phyloP scores from a whole-genome alignment of 2,888 invertebrate genomes.

The Drosophila siamana region DNA sequence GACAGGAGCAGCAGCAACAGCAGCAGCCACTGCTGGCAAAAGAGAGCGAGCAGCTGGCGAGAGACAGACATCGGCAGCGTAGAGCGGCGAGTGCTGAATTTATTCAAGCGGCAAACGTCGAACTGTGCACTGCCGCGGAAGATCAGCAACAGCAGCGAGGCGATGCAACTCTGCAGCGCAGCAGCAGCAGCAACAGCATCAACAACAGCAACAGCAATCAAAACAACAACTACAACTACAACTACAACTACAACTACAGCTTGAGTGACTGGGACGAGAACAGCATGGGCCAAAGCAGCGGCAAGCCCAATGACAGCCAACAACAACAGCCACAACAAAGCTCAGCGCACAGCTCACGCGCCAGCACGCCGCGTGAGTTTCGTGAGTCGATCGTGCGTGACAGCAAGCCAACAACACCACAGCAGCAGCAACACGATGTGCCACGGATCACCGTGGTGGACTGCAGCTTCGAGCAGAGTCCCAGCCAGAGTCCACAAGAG shows the following conservation, averaged over 20 bases:
- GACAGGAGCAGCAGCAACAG: conserved; percentile 37
- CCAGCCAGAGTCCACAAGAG: conserved; percentile 33
- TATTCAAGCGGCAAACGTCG: conserved; percentile 76
- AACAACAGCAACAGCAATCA: conserved; percentile 57
- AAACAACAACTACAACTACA: conserved; percentile 34
- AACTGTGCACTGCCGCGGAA: conserved; percentile 64
- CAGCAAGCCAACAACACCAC: conserved; percentile 54
- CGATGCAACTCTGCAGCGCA: conserved; percentile 1
- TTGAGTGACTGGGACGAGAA: conserved; percentile 51
- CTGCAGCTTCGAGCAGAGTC: conserved; percentile 70
- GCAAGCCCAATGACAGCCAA: conserved; percentile 67
- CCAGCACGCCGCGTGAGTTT: conserved; percentile 75
- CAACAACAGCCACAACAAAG: conserved; percentile 3
- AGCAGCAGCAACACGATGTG: conserved; percentile 61
- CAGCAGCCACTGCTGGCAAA: conserved; percentile 23
- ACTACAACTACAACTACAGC: conserved; percentile 17
- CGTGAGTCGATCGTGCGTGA: conserved; percentile 75
- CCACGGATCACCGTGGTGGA: conserved; percentile 84
- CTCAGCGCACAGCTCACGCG: conserved; percentile 62
- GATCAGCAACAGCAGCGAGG: conserved; percentile 46
- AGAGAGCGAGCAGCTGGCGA: conserved; percentile 30
- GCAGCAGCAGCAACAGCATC: conserved; percentile 31
- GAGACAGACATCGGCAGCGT: conserved; percentile 15
- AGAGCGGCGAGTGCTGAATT: conserved; percentile 48
- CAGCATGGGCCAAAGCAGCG: conserved; percentile 80